phyloP scores from a whole-genome alignment of 2,888 invertebrate genomes.

The Polydrusus cervinus region DNA sequence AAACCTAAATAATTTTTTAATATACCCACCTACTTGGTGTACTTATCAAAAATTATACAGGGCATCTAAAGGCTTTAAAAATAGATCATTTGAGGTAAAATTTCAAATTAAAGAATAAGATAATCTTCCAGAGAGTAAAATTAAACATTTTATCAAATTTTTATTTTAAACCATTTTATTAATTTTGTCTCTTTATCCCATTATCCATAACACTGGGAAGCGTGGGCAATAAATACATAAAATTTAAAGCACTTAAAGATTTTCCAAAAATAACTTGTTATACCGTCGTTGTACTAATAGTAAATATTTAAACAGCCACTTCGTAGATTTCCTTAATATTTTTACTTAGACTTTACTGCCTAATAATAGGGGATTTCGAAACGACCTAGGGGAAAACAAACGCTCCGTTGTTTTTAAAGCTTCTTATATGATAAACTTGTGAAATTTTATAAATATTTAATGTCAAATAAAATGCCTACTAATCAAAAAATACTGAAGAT shows the following conservation, averaged over 20 bases:
- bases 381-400: conserved; percentile 9
- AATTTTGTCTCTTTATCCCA: too few species aligned
- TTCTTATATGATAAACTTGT: background rate
- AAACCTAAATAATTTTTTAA: too few species aligned
- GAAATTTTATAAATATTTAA: conserved; percentile 1
- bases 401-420: background rate
- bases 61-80: too few species aligned
- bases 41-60: too few species aligned
- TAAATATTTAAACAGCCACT: conserved; percentile 28
- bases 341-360: conserved; percentile 21
- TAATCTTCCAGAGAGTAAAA: too few species aligned
- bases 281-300: conserved; percentile 19
- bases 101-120: too few species aligned
- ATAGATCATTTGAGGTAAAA: too few species aligned
- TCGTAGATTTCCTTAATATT: conserved; percentile 27
- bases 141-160: too few species aligned
- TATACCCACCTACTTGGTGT: too few species aligned
- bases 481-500: background rate
- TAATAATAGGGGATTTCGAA: conserved; percentile 10
- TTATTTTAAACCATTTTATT: too few species aligned
- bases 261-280: conserved; percentile 27
- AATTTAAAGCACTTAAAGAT: conserved; percentile 28
- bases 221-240: conserved; percentile 20
- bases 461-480: conserved; percentile 2
- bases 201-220: background rate